Percentiles rank a stretch among this genome's conserved stretches.
Evolutionary conservation across 2,888 invertebrate genomes (phyloP).

Genomic region (Orgyia antiqua): DNA sequence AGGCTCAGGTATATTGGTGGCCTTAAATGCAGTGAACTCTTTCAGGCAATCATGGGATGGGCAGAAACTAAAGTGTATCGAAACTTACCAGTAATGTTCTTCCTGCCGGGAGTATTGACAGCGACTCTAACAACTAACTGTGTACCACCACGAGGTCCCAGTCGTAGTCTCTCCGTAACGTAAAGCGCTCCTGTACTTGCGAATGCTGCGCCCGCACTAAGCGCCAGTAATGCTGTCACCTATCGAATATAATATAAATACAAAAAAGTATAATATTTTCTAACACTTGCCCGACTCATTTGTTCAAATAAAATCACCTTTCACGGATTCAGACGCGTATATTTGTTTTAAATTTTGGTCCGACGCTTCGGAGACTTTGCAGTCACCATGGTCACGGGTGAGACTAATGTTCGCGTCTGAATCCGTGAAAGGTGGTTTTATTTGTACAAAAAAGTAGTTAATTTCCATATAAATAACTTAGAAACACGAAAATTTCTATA

Average conservation of each 20-base stretch:
- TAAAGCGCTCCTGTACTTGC: conserved; percentile 81
- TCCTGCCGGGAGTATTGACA: conserved; percentile 80
- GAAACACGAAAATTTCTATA: neutral
- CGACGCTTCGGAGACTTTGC: neutral
- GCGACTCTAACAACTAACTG: conserved; percentile 81
- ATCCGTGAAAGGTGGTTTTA: too few species aligned
- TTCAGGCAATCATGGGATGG: too few species aligned
- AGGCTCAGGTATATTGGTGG: too few species aligned
- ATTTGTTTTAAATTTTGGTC: too few species aligned
- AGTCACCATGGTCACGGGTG: too few species aligned
- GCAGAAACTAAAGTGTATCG: too few species aligned
- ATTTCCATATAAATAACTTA: neutral
- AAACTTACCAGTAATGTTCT: conserved; percentile 81
- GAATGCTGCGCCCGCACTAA: conserved; percentile 82
- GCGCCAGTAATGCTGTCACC: conserved; percentile 81
- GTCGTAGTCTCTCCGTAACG: conserved; percentile 80
- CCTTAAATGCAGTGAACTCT: too few species aligned
- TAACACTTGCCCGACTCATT: too few species aligned
- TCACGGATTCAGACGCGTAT: too few species aligned
- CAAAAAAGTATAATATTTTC: neutral
- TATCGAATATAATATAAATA: conserved; percentile 46
- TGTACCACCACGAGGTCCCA: conserved; percentile 82
- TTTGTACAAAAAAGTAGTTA: too few species aligned
- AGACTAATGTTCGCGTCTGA: too few species aligned
- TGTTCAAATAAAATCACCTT: too few species aligned